Percentiles rank a stretch among this genome's conserved stretches.
Conservation (phyloP, 2,113 vertebrate genomes). For the Notarius lentiginosus region DNA sequence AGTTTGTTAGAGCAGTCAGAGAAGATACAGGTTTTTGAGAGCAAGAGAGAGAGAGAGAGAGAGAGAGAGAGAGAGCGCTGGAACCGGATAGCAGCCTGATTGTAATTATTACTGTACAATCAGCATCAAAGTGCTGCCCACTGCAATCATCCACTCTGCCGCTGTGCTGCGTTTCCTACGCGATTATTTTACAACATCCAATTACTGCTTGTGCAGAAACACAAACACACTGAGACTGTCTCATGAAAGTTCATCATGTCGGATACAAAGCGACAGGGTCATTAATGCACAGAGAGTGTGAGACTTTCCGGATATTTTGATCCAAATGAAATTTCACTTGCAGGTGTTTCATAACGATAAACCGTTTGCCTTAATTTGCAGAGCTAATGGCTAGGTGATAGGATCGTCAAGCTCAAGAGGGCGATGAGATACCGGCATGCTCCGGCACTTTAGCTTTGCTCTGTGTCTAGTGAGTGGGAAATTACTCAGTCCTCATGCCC, state of each 20-base stretch:
- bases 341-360: neutral
- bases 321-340: neutral
- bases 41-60: neutral
- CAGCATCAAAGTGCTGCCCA: conserved; percentile 43
- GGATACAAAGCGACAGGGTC: neutral
- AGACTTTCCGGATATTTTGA: neutral
- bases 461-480: conserved; percentile 20
- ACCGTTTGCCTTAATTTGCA: neutral
- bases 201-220: conserved; percentile 13
- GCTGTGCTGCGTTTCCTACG: conserved; percentile 33
- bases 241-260: neutral
- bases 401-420: neutral
- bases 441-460: neutral
- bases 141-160: conserved; percentile 18
- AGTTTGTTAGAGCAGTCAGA: neutral
- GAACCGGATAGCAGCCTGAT: conserved; percentile 30
- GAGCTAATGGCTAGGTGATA: conserved; percentile 14
- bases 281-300: neutral
- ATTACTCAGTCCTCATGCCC: conserved; percentile 36
- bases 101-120: conserved; percentile 47
- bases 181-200: conserved; percentile 39
- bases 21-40: conserved; percentile 5
- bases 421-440: neutral
- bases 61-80: neutral
- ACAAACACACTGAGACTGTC: conserved; percentile 14